Evolutionary conservation across 2,113 vertebrate species (phyloP).

Genomic region (Cololabis saira): DNA sequence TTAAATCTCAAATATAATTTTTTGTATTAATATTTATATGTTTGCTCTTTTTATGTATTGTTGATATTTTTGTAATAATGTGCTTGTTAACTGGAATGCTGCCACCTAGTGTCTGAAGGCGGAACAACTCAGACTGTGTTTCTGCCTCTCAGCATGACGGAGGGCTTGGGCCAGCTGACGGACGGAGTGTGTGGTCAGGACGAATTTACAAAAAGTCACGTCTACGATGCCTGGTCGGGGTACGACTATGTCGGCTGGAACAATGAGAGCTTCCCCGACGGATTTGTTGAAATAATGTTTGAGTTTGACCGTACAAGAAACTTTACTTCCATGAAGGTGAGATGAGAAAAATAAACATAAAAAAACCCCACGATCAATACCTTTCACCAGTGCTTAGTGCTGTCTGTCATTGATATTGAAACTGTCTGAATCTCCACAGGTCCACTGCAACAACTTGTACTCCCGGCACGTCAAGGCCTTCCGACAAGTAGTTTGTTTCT

Average conservation of each 20-base stretch:
- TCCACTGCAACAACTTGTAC: constrained; percentile 99
- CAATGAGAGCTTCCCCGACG: constrained; percentile 87
- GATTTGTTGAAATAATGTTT: constrained; percentile 95
- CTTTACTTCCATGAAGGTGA: constrained; percentile 97
- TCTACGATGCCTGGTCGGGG: constrained; percentile 93
- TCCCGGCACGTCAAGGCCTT: constrained; percentile 90
- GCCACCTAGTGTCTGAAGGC: too few species aligned
- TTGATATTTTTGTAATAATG: constrained; percentile 48
- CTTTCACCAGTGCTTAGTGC: background rate
- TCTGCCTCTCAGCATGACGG: constrained; percentile 89
- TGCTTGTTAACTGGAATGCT: constrained; percentile 30
- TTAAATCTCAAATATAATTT: constrained; percentile 59
- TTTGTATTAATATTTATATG: constrained; percentile 75
- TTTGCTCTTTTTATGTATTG: constrained; percentile 38
- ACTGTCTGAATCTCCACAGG: constrained; percentile 73
- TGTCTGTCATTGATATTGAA: background rate
- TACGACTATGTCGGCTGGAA: constrained; percentile 98
- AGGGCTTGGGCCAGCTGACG: constrained; percentile 94
- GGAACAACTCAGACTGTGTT: too few species aligned
- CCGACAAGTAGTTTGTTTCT: constrained; percentile 92
- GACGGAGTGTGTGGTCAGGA: constrained; percentile 94
- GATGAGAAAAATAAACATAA: background rate
- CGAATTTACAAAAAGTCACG: constrained; percentile 91
- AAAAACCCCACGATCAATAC: background rate
- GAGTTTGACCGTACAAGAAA: constrained; percentile 96